phyloP scores from a whole-genome alignment of 2,888 invertebrate genomes.

The Cataglyphis altisquamis region DNA sequence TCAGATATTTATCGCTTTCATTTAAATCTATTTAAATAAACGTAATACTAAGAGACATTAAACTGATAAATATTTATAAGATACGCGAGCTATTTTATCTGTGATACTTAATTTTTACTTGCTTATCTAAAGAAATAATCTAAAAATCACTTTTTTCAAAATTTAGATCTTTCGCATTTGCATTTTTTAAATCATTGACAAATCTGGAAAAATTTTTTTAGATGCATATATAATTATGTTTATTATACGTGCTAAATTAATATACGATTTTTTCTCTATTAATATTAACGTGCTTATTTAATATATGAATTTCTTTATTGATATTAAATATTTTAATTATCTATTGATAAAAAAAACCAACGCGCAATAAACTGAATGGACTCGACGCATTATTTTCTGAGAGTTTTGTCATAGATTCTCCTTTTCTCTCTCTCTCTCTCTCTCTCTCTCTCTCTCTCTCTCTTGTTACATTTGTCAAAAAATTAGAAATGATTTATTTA shows the following conservation, averaged over 20 bases:
- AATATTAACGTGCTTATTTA: neutral
- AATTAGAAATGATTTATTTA: slow-evolving; percentile 64
- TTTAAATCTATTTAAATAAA: neutral
- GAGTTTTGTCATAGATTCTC: neutral
- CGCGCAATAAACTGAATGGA: neutral
- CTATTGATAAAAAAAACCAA: neutral
- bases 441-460: neutral
- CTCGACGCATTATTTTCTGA: neutral
- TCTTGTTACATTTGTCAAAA: slow-evolving; percentile 53
- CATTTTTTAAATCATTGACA: neutral
- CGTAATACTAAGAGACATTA: neutral
- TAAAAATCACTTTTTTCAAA: neutral
- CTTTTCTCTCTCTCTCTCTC: neutral
- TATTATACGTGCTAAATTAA: neutral
- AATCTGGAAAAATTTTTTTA: neutral
- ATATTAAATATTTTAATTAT: slow-evolving; percentile 9
- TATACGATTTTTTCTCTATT: neutral
- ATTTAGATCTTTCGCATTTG: neutral
- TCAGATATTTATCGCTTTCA: neutral
- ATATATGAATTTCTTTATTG: neutral
- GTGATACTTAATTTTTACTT: neutral
- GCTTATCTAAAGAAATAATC: neutral
- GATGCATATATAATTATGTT: neutral
- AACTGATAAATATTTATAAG: neutral
- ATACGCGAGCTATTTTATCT: too few relatives aligned